phyloP scores from a whole-genome alignment of 2,888 invertebrate genomes.

The Perithous albicinctus region DNA sequence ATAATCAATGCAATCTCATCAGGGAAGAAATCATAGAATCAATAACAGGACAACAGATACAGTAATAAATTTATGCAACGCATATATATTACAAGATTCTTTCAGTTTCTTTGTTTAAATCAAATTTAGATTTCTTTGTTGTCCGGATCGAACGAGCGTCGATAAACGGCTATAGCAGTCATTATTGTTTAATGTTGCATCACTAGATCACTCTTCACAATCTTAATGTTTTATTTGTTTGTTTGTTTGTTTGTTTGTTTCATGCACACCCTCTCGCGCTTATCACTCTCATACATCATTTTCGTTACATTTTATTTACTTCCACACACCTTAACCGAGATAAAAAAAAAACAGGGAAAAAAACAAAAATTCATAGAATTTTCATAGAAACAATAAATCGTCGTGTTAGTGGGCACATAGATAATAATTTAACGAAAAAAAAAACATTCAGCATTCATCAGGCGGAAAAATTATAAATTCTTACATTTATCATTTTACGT shows the following conservation, averaged over 20 bases:
- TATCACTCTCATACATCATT: constrained; percentile 62
- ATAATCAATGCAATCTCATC: constrained; percentile 6
- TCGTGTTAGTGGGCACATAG: constrained; percentile 76
- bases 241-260: constrained; percentile 36
- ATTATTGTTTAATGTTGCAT: constrained; percentile 71
- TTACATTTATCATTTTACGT: constrained; percentile 71
- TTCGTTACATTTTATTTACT: constrained; percentile 45
- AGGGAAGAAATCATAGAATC: constrained; percentile 42
- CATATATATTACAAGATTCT: constrained; percentile 64
- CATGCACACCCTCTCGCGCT: constrained; percentile 53
- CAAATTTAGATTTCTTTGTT: constrained; percentile 53
- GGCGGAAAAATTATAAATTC: constrained; percentile 74
- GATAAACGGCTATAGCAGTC: constrained; percentile 66
- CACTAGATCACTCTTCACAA: constrained; percentile 57
- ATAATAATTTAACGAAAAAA: constrained; percentile 61
- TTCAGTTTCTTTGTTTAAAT: constrained; percentile 35
- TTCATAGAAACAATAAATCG: constrained; percentile 44
- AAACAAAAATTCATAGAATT: constrained; percentile 35
- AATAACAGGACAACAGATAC: constrained; percentile 53
- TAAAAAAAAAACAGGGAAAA: constrained; percentile 32
- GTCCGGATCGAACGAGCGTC: constrained; percentile 65
- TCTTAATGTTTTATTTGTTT: constrained; percentile 28
- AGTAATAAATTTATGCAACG: constrained; percentile 76
- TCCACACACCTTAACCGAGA: constrained; percentile 54
- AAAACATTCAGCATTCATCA: constrained; percentile 75